These are phyloP conservation scores for Atta colombica DNA, from an alignment of 1,140 invertebrate genomes.

Conservation along the genomic window DNA sequence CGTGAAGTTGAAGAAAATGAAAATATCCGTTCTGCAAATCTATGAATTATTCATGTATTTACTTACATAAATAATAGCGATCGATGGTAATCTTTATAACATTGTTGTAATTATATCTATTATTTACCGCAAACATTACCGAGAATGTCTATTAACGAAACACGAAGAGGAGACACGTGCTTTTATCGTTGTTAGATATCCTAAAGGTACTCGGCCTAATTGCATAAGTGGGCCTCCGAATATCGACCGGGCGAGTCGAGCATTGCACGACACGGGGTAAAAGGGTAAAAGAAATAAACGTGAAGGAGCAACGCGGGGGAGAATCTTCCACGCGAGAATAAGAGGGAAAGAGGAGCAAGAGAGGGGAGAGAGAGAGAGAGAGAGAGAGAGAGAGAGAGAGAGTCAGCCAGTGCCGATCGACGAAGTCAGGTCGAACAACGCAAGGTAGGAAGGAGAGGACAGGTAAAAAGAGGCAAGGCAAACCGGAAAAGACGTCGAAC, in stretches of 20 bases:
- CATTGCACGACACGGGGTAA: slow-evolving; percentile 38
- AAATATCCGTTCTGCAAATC: background rate
- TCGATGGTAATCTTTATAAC: slow-evolving; percentile 1
- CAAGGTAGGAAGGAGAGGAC: slow-evolving; percentile 21
- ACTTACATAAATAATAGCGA: background rate
- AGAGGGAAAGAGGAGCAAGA: background rate
- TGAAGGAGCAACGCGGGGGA: slow-evolving; percentile 39
- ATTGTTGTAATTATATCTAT: background rate
- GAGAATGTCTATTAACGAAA: background rate
- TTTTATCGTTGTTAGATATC: slow-evolving; percentile 40
- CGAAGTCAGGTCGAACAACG: slow-evolving; percentile 34
- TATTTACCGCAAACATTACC: slow-evolving; percentile 3
- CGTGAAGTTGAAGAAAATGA: background rate
- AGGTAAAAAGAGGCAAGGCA: slow-evolving; percentile 52
- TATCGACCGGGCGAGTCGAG: slow-evolving; percentile 43
- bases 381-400: background rate
- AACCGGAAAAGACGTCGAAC: slow-evolving; percentile 74
- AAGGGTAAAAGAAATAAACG: slow-evolving; percentile 58
- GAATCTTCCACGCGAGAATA: background rate
- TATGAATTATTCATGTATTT: slow-evolving; percentile 22
- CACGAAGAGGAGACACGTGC: slow-evolving; percentile 14
- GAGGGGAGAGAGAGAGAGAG: background rate
- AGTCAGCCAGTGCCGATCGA: background rate
- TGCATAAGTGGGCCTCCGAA: slow-evolving; percentile 50
- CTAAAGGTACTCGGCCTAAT: slow-evolving; percentile 56